Conservation (phyloP, 2,113 vertebrate genomes). For the Malaclemys terrapin region DNA sequence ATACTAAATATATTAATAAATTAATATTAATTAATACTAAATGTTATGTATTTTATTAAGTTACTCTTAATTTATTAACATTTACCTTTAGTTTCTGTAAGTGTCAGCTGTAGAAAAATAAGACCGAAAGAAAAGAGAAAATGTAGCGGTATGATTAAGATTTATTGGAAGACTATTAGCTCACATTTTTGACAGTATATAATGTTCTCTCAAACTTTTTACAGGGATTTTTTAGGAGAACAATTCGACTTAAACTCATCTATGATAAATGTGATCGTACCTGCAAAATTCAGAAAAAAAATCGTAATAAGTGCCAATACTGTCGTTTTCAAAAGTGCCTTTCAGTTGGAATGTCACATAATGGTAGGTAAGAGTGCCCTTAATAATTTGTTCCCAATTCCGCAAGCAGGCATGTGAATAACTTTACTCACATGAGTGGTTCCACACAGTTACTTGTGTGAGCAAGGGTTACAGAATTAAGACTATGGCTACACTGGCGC, state of each 20-base stretch:
- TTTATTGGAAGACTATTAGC: not conserved
- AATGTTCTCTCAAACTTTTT: conserved; percentile 6
- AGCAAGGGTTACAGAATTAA: not conserved
- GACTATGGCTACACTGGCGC: too few species aligned
- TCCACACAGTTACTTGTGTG: not conserved
- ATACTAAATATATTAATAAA: too few species aligned
- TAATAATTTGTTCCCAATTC: conserved; percentile 31
- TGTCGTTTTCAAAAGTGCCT: conserved; percentile 99
- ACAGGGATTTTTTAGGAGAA: conserved; percentile 95
- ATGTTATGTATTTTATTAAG: too few species aligned
- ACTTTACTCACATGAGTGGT: not conserved
- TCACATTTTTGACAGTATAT: not conserved
- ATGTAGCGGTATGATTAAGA: not conserved
- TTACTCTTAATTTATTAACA: not conserved
- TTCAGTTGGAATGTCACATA: conserved; percentile 98
- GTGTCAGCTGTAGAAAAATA: not conserved
- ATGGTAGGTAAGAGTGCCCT: conserved; percentile 86
- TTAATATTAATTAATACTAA: too few species aligned
- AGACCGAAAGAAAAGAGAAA: not conserved
- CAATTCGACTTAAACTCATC: conserved; percentile 93
- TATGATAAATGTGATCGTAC: conserved; percentile 93
- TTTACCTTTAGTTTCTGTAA: not conserved
- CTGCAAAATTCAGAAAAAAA: conserved; percentile 99
- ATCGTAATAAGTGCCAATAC: conserved; percentile 99
- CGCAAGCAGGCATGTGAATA: not conserved